A percentile compares a stretch with the other conserved stretches of the same genome.
Conservation (phyloP, 2,888 invertebrate genomes). For the Ganaspis brasiliensis region DNA sequence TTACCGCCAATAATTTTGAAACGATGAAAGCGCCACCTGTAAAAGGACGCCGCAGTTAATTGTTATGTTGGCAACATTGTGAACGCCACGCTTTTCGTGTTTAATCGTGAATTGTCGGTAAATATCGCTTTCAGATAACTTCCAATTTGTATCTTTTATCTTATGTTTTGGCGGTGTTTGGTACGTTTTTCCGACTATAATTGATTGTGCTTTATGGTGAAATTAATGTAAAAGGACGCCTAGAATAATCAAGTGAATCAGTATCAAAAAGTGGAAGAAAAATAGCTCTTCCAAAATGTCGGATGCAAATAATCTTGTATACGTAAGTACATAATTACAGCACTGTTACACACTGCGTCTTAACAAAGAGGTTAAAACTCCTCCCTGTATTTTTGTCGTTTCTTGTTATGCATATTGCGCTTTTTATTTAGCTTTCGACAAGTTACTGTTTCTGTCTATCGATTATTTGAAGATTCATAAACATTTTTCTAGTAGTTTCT, state of each 20-base stretch:
- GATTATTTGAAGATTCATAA: background rate
- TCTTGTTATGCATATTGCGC: background rate
- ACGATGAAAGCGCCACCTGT: background rate
- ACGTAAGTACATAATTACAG: constrained; percentile 15
- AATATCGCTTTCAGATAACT: background rate
- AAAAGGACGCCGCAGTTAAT: background rate
- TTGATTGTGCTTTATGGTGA: background rate
- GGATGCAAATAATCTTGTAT: constrained; percentile 21
- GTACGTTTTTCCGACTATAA: background rate
- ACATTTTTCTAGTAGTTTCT: background rate
- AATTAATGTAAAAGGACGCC: background rate
- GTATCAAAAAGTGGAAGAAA: background rate
- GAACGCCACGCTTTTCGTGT: constrained; percentile 21
- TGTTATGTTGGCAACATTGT: background rate
- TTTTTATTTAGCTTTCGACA: background rate
- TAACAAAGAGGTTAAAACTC: constrained; percentile 21
- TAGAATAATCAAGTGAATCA: background rate
- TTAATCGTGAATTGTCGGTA: constrained; percentile 10
- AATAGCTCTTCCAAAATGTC: background rate
- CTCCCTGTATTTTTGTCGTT: background rate
- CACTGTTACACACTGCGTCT: background rate
- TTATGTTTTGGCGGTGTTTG: constrained; percentile 34
- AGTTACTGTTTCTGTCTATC: background rate
- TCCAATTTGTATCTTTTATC: background rate
- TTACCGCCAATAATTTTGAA: background rate